These are phyloP conservation scores for Danio kyathit DNA, from an alignment of 2,797 vertebrate genomes.

Conservation along the genomic window DNA sequence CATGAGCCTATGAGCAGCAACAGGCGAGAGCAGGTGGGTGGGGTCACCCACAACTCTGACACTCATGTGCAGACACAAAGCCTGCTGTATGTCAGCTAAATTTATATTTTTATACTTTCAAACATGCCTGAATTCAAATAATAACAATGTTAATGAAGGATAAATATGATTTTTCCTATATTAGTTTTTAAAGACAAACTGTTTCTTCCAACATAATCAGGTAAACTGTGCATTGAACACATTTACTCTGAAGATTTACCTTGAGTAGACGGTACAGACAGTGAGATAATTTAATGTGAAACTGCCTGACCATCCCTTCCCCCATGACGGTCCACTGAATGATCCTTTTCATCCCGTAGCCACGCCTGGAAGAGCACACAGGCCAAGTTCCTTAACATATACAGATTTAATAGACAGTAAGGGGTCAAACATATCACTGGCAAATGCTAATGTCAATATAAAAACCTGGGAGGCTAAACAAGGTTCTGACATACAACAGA, in stretches of 20 bases:
- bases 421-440: constrained; percentile 66
- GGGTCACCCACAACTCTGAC: constrained; percentile 55
- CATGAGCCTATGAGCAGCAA: constrained; percentile 59
- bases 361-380: constrained; percentile 63
- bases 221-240: neutral
- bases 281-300: constrained; percentile 59
- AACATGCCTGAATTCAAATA: neutral
- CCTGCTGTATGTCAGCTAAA: constrained; percentile 28
- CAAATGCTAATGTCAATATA: constrained; percentile 60
- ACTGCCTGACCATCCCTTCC: constrained; percentile 50
- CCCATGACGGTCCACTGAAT: constrained; percentile 61
- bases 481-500: constrained; percentile 16
- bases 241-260: constrained; percentile 6
- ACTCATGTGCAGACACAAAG: constrained; percentile 24
- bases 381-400: constrained; percentile 62
- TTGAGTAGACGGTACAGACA: constrained; percentile 28
- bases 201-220: neutral
- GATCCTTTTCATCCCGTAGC: constrained; percentile 62
- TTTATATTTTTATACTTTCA: constrained; percentile 3
- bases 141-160: neutral
- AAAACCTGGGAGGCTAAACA: constrained; percentile 29
- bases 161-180: neutral
- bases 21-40: constrained; percentile 61
- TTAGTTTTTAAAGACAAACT: neutral
- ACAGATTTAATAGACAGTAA: constrained; percentile 70